Conservation (phyloP, 2,888 invertebrate species). For the Xanthorhoe spadicearia region DNA sequence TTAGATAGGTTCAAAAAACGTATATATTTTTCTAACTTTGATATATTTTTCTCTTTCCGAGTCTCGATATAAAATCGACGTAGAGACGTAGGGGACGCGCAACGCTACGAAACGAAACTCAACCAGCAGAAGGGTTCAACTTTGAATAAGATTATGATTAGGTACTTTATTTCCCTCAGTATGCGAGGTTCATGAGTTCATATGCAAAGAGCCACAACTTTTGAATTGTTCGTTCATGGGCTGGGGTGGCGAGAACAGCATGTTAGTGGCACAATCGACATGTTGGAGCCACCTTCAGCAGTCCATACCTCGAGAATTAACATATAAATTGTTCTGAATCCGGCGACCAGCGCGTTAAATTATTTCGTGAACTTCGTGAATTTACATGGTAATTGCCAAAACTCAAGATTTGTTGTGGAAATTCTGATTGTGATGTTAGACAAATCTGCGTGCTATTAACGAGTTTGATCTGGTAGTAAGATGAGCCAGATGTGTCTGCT, state of each 20-base stretch:
- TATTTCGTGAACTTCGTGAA: conserved; percentile 83
- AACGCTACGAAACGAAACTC: too few species aligned
- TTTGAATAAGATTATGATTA: background rate
- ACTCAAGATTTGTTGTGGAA: conserved; percentile 83
- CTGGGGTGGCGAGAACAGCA: background rate
- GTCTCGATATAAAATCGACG: too few species aligned
- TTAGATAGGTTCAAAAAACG: too few species aligned
- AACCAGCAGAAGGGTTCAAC: too few species aligned
- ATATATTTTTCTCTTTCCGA: too few species aligned
- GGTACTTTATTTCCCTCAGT: background rate
- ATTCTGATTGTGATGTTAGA: conserved; percentile 77
- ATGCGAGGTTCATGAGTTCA: background rate
- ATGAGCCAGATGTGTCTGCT: conserved; percentile 57
- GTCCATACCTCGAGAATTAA: conserved; percentile 79
- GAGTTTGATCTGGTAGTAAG: conserved; percentile 68
- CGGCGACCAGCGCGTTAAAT: conserved; percentile 79
- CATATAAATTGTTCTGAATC: conserved; percentile 85
- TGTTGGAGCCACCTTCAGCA: conserved; percentile 44
- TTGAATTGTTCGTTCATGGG: background rate
- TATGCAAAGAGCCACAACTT: background rate
- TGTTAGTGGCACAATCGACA: conserved; percentile 20
- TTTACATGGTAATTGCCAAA: conserved; percentile 84
- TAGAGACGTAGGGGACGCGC: background rate
- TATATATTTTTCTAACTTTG: too few species aligned
- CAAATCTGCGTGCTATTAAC: conserved; percentile 71